Evolutionary conservation across 2,797 vertebrate genomes (phyloP), one percentile per base, ranked within the genome.

Genomic region (Clarias laeviceps): DNA sequence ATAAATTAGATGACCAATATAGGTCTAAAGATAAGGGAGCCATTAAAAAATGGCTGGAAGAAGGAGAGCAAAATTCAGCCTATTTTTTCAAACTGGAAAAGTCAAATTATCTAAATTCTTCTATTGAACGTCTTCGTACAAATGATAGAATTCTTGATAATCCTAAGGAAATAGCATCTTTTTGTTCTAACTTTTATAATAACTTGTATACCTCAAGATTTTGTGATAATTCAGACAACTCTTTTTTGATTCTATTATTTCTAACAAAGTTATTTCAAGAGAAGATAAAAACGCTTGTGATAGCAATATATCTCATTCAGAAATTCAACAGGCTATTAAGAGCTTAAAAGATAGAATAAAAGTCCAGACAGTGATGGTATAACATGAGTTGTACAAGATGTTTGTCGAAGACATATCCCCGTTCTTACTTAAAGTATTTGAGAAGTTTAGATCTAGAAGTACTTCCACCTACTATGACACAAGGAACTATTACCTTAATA

Each of bases 71-170:
- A 27, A 87, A 86, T 34, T 64, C 69, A 17, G 45, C 80, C 34
- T 76, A 76, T 65, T 84, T 88, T 17, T 84, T 82, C 2, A 82
- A 27, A 29, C 32, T 86, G 29, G 62, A 88, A 72, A 84, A 34
- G 62, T 45, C 15, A 11, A 76, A 76, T 20, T 20, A 4, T 54
- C 3, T 50, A 24, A 79, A 66, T 22, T n/a, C 8, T 61, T 57
- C 56, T 27, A 50, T 80, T 24, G 17, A 85, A 32, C 20, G 6
- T 29, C 70, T 78, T 0, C n/a, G 2, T 20, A 72, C 32, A 18
- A 29, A 81, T 70, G n/a, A 65, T 27, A 3, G 5, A 50, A 11
- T 69, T 45, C 29, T 76, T 5, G 64, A 81, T 57, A 34, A 82
- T 57, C 24, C 68, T 9, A 32, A 20, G 7, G 24, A 77, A 27